Evolutionary conservation across 2,113 vertebrate genomes (phyloP).

Genomic region (Pungitius pungitius): DNA sequence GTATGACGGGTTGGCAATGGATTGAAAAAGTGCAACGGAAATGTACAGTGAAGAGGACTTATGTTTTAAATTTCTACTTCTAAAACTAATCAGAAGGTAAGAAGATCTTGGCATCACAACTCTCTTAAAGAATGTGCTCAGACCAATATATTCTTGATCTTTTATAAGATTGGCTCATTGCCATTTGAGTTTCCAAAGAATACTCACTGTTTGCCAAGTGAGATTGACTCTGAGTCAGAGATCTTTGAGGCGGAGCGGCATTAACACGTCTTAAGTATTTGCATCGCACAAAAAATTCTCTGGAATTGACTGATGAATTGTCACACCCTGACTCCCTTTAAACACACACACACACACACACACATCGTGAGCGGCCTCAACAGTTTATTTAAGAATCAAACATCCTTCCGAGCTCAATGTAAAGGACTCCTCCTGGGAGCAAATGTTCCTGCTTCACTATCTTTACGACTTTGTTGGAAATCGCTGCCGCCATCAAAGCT

Average conservation of each 20-base stretch:
- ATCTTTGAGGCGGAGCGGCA: constrained; percentile 36
- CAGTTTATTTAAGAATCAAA: background rate
- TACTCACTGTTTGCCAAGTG: constrained; percentile 31
- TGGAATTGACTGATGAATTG: background rate
- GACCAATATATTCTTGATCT: background rate
- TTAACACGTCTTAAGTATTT: constrained; percentile 49
- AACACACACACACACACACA: constrained; percentile 1
- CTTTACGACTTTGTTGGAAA: background rate
- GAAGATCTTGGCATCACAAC: background rate
- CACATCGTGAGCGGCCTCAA: background rate
- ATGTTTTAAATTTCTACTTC: no score
- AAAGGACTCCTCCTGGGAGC: background rate
- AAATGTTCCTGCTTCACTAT: background rate
- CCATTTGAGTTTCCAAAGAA: constrained; percentile 26
- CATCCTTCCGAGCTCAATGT: background rate
- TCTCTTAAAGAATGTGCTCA: background rate
- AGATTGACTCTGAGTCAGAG: constrained; percentile 53
- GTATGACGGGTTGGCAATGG: no score
- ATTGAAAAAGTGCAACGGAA: background rate
- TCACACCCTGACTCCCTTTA: constrained; percentile 6
- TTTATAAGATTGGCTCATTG: constrained; percentile 19
- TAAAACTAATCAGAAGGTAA: no score
- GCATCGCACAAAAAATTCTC: constrained; percentile 46
- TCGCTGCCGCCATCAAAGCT: constrained; percentile 7
- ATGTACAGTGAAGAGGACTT: no score